Base-by-base conservation (phyloP, 2,797 vertebrate species). In the Poecilia picta region DNA sequence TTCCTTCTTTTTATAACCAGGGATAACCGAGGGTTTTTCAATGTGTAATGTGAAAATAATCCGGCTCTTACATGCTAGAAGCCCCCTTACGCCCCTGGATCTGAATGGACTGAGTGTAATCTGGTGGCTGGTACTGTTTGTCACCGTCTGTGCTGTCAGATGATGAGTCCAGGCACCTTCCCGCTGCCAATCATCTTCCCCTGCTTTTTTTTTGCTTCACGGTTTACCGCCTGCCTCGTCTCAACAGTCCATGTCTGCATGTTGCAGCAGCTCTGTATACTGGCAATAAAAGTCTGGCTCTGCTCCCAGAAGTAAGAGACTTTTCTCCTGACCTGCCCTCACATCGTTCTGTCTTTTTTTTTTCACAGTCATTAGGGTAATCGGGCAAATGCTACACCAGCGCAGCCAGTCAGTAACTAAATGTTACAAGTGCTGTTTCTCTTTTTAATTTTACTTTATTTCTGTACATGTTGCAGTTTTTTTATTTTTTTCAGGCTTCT, bases 291-390 rank as follows among this genome's bases (percentile, higher is more conserved):
- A 82, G 39, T 76, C 72, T 92, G 92, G 91, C 86, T 11, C 23
- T 6, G 76, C 76, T 89, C 87, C 85, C 84, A 81, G 89, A 78
- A 82, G 76, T 89, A 83, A 91, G 87, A 88, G 84, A 88, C 82
- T 92, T 88, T 89, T 1, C 81, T 84, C 84, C 84, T 79, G 13
- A 79, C 75, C 74, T 71, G 83, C 80, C 77, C 84, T 87, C 43
- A 82, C 82, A 86, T 89, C 85, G 80, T 88, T 43, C 89, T 80
- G 82, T 33, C 84, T 81, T 74, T 31, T 89, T 91, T 47, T 20
- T 53, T 53, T 53, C 71, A 83, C 51, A 33, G 74, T 86, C 80
- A 89, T 91, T 90, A 89, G 83, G 81, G 76, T 85, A 87, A 88
- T 81, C 81, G 72, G 88, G 62, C 25, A 74, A 72, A 53, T 81